Conservation (phyloP, 1,140 invertebrate genomes). For the Polypedilum pembai region DNA sequence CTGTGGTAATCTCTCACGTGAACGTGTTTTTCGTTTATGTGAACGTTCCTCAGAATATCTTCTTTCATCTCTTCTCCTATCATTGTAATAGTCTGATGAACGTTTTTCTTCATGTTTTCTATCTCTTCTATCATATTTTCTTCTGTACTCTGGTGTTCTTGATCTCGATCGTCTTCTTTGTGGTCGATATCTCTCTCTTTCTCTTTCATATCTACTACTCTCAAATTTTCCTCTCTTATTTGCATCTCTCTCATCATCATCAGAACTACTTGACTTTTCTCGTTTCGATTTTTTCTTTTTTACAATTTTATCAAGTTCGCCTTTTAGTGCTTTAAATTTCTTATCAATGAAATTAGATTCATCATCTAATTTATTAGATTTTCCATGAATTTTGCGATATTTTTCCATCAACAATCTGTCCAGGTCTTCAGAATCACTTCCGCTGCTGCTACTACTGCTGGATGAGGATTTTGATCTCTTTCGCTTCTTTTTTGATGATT, state of each 20-base stretch:
- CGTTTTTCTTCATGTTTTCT: too few relatives aligned
- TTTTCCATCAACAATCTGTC: conserved; percentile 38
- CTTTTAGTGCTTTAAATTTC: conserved; percentile 30
- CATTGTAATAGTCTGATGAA: too few relatives aligned
- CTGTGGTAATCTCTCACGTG: background rate
- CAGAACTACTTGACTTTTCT: conserved; percentile 30
- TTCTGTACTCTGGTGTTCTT: background rate
- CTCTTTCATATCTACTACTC: background rate
- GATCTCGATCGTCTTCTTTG: background rate
- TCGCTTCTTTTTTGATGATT: conserved; percentile 43
- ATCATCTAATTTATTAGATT: background rate
- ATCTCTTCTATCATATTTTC: background rate
- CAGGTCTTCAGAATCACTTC: conserved; percentile 32
- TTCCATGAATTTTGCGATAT: conserved; percentile 37
- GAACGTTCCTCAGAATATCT: background rate
- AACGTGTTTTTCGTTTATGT: conserved; percentile 15
- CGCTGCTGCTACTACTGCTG: conserved; percentile 1
- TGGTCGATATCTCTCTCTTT: background rate
- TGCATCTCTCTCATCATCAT: background rate
- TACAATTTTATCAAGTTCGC: conserved; percentile 39
- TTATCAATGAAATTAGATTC: background rate
- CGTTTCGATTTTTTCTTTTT: conserved; percentile 30
- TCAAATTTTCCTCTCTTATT: background rate
- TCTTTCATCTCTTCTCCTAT: background rate
- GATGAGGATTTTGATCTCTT: conserved; percentile 35